phyloP scores from a whole-genome alignment of 23 tunicate genomes.

The Trididemnum nubilum region DNA sequence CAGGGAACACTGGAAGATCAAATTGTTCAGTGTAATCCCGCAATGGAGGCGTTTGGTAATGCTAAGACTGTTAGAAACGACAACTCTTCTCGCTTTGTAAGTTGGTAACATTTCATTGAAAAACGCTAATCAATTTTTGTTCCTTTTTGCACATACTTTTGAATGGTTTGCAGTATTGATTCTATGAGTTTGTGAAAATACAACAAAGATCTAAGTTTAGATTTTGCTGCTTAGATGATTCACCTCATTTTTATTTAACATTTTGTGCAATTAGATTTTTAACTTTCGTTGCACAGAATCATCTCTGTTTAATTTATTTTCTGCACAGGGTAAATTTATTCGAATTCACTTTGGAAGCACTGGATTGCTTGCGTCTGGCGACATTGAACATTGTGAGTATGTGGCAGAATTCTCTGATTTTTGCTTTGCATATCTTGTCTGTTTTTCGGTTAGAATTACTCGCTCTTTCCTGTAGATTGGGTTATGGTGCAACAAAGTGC shows the following conservation, averaged over 20 bases:
- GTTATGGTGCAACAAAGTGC: too few relatives aligned
- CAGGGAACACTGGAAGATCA: constrained; percentile 96
- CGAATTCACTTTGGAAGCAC: constrained; percentile 97
- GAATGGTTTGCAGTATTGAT: neutral
- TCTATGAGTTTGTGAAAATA: neutral
- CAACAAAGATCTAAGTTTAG: too few relatives aligned
- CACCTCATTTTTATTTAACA: too few relatives aligned
- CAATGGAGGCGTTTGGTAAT: constrained; percentile 98
- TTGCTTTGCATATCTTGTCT: neutral
- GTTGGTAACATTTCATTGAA: too few relatives aligned
- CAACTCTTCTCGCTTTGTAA: constrained; percentile 94
- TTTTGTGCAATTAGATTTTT: too few relatives aligned
- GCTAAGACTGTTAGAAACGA: constrained; percentile 94
- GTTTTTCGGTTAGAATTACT: neutral
- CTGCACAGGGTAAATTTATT: constrained; percentile 84
- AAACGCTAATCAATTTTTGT: too few relatives aligned
- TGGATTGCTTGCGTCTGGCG: constrained; percentile 93
- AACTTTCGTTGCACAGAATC: too few relatives aligned
- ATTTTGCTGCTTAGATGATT: too few relatives aligned
- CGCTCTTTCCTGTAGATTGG: too few relatives aligned
- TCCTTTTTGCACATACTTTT: too few relatives aligned
- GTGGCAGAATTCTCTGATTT: neutral
- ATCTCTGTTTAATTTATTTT: neutral
- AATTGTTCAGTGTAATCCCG: constrained; percentile 92
- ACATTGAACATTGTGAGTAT: constrained; percentile 93